Conservation (phyloP, 2,888 invertebrate genomes). For the Salpingus planirostris region DNA sequence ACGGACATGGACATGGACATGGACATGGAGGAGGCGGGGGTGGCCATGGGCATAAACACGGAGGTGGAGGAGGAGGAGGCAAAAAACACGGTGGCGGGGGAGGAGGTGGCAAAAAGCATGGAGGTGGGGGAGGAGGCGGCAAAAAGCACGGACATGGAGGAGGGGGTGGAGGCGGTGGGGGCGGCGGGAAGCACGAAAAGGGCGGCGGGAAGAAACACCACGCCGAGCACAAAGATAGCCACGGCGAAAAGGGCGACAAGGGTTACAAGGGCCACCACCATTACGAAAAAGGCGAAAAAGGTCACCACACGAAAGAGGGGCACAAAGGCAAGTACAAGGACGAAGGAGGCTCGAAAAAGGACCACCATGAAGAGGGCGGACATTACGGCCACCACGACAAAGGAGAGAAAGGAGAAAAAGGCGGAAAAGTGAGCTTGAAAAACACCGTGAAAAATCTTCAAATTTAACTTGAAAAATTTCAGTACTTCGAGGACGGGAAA, state of each 20-base stretch:
- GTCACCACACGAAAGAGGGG: constrained; percentile 41
- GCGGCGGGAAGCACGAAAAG: constrained; percentile 20
- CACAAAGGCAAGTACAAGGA: constrained; percentile 45
- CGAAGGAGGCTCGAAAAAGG: constrained; percentile 44
- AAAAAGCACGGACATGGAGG: constrained; percentile 5
- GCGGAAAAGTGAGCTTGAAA: too few species aligned
- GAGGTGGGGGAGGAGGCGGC: constrained; percentile 9
- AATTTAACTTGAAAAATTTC: constrained; percentile 13
- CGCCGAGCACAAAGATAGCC: constrained; percentile 25
- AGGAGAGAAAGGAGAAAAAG: constrained; percentile 46
- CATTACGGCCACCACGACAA: constrained; percentile 45
- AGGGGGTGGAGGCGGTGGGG: constrained; percentile 10
- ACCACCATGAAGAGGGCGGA: constrained; percentile 43
- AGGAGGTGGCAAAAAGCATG: constrained; percentile 9
- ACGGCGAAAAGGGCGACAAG: constrained; percentile 35
- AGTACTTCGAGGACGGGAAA: constrained; percentile 46
- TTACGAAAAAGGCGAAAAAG: constrained; percentile 33
- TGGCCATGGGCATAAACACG: constrained; percentile 5
- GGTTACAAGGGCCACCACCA: constrained; percentile 35
- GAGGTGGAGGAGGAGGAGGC: constrained; percentile 4
- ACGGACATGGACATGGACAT: constrained; percentile 9
- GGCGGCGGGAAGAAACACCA: constrained; percentile 30
- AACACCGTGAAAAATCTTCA: too few species aligned
- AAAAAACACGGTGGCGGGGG: constrained; percentile 3
- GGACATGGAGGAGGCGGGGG: constrained; percentile 10